Base-by-base conservation (phyloP, 2,113 vertebrate species). In the Cairina moschata region DNA sequence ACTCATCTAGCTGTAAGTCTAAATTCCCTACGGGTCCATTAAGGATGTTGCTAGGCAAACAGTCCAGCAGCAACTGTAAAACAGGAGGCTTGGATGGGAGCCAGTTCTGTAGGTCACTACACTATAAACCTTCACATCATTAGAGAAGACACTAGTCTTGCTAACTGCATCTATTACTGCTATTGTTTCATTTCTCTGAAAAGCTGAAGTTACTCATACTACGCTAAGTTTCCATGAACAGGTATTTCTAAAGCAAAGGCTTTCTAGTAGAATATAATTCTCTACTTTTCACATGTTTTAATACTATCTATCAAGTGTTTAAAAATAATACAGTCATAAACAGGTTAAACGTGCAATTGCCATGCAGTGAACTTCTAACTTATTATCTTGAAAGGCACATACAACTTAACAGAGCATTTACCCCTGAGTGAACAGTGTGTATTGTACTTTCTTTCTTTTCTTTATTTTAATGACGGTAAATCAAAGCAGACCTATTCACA, bases 1-100 rank as follows among this genome's bases (percentile, higher is more conserved):
- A 96, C 63, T 96, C 93, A 95, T 94, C 97, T 95, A 94, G 44
- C 89, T 91, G 9, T 59, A 95, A 96, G 96, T 73, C 69, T 65
- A 73, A 97, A 97, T 86, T 97, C 95, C 94, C 91, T 22, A 11
- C 0, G 48, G 92, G 56, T 81, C 92, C 84, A 95, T 97, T 97
- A 98, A 94, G 65, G 85, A 95, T 63, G 95, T 94, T 98, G 96
- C 97, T 95, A 97, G 94, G 95, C 97, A 97, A 97, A 97, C 71
- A 94, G 73, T 91, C 78, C 79, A 86, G 86, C 44, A 92, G 63
- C 81, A 93, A 95, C 90, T 76, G n/a, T 76, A 96, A 94, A 93
- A 95, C 76, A 95, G 79, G 42, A 96, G 52, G 22, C 23, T 60
- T 96, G 96, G 94, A 95, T 29, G 38, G 66, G 14, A 92, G 96